phyloP scores from a whole-genome alignment of 2,888 invertebrate genomes.

The Pimpla rufipes region DNA sequence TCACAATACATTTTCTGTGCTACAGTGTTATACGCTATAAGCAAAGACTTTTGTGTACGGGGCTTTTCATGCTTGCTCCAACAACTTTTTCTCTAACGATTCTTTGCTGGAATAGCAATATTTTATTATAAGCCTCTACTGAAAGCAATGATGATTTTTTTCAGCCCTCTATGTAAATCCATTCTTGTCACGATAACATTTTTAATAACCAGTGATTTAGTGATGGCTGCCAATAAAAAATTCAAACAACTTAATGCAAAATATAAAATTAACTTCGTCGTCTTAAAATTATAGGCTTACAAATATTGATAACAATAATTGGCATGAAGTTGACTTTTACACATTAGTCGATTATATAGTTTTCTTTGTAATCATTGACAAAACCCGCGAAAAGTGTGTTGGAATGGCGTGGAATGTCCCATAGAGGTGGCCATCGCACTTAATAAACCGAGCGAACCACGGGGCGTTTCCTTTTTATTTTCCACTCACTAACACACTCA shows the following conservation, averaged over 20 bases:
- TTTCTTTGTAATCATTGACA: not conserved
- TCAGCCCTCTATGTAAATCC: too few species aligned
- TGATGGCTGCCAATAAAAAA: too few species aligned
- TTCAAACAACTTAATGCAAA: too few species aligned
- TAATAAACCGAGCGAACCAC: conserved; percentile 77
- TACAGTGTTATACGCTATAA: not conserved
- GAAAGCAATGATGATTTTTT: too few species aligned
- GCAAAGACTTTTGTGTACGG: not conserved
- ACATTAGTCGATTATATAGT: not conserved
- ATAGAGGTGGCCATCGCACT: conserved; percentile 59
- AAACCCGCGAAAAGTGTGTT: not conserved
- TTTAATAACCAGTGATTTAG: too few species aligned
- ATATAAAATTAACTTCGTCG: too few species aligned
- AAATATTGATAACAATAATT: not conserved
- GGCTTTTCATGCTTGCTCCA: not conserved
- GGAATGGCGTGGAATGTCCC: not conserved
- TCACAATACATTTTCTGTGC: conserved; percentile 21
- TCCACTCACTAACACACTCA: conserved; percentile 4
- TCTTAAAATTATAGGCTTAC: not conserved
- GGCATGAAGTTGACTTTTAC: not conserved
- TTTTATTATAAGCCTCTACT: too few species aligned
- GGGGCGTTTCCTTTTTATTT: conserved; percentile 72
- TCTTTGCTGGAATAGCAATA: too few species aligned
- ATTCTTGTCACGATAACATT: too few species aligned
- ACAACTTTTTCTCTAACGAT: not conserved